Conservation (phyloP, 2,797 vertebrate genomes). For the Periparus ater region DNA sequence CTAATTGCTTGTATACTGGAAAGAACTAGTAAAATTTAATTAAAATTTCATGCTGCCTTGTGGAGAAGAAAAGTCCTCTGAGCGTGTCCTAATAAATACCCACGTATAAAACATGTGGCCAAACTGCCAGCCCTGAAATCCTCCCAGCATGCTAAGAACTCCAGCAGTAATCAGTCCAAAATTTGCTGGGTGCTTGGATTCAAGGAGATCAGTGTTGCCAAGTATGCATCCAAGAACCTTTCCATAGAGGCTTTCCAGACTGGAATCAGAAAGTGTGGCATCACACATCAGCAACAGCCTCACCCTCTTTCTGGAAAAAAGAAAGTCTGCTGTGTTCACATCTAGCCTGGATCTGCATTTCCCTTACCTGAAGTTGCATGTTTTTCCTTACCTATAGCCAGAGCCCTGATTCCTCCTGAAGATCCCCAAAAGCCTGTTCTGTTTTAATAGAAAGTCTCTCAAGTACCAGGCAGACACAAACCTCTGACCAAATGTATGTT, state of each 20-base stretch:
- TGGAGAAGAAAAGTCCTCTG: neutral
- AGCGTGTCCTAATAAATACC: neutral
- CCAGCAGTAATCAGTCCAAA: neutral
- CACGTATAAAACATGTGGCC: neutral
- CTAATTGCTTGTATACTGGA: neutral
- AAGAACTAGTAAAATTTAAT: neutral
- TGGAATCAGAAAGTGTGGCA: neutral
- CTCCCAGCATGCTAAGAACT: neutral
- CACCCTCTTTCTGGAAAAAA: neutral
- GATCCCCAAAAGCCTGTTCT: neutral
- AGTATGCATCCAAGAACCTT: neutral
- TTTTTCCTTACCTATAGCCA: neutral
- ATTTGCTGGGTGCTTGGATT: neutral
- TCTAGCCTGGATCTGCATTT: neutral
- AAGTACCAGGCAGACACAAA: neutral
- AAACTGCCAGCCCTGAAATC: neutral
- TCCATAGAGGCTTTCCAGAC: neutral
- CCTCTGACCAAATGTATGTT: neutral
- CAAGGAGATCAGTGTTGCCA: neutral
- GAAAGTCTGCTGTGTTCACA: neutral
- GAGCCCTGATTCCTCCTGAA: neutral
- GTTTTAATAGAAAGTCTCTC: neutral
- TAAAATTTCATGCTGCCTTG: neutral
- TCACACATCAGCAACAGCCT: neutral
- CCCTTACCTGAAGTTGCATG: neutral